Conservation (phyloP, 1,140 invertebrate species). For the Leptinotarsa undecemlineata region DNA sequence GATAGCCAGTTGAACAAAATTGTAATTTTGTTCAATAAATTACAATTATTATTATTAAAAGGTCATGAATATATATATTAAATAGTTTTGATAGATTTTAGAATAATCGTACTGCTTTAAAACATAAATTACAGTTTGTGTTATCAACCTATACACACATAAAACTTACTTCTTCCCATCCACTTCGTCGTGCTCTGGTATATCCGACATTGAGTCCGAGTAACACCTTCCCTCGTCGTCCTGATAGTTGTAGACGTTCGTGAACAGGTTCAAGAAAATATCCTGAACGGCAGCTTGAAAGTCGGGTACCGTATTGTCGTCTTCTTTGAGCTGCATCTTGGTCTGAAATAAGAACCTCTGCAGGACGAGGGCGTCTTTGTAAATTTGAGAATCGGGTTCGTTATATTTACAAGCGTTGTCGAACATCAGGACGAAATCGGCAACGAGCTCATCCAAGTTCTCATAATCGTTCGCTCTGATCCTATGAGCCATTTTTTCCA, state of each 20-base stretch:
- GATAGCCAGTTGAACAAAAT: too few relatives aligned
- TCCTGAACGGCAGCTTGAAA: constrained; percentile 88
- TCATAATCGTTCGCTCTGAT: constrained; percentile 80
- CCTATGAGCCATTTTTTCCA: constrained; percentile 92
- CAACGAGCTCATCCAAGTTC: constrained; percentile 85
- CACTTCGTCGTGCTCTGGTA: constrained; percentile 86
- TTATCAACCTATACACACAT: not conserved
- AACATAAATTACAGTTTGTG: too few relatives aligned
- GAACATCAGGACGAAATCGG: constrained; percentile 96
- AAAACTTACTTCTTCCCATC: constrained; percentile 65
- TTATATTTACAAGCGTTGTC: constrained; percentile 99
- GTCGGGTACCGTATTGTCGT: constrained; percentile 86
- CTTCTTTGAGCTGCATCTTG: constrained; percentile 84
- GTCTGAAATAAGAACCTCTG: constrained; percentile 91
- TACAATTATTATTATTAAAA: too few relatives aligned
- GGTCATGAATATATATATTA: too few relatives aligned
- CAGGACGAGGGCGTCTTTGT: constrained; percentile 94
- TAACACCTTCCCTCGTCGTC: constrained; percentile 95
- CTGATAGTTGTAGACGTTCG: constrained; percentile 92
- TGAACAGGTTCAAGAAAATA: constrained; percentile 89
- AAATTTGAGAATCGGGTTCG: constrained; percentile 98
- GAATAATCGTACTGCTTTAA: too few relatives aligned
- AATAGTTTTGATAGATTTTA: too few relatives aligned
- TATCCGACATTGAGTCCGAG: constrained; percentile 92
- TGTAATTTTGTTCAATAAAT: too few relatives aligned